These are phyloP conservation scores for Vultur gryphus DNA, from an alignment of 2,797 vertebrate genomes.

Conservation along the genomic window DNA sequence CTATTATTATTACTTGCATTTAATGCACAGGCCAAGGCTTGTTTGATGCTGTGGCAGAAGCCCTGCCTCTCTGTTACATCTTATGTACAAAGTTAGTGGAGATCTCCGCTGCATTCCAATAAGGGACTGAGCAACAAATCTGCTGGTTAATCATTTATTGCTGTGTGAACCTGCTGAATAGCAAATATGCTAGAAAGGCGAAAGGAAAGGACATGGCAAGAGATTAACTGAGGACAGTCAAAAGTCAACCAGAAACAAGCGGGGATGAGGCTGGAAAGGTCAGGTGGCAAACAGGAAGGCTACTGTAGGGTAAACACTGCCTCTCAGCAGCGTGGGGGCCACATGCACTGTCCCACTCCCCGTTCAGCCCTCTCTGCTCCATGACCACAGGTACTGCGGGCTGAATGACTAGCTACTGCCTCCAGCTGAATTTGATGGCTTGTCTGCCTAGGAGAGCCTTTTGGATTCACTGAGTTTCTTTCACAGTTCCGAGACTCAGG, in stretches of 20 bases:
- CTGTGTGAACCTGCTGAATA: constrained; percentile 58
- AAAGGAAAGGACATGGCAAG: constrained; percentile 48
- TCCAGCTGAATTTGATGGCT: background rate
- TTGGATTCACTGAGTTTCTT: background rate
- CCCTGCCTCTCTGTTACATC: background rate
- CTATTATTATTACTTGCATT: background rate
- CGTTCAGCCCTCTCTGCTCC: background rate
- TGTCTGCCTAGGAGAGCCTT: background rate
- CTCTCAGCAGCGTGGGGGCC: background rate
- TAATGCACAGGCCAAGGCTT: background rate
- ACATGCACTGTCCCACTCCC: background rate
- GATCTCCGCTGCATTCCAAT: constrained; percentile 13
- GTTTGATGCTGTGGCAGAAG: background rate
- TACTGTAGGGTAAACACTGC: background rate
- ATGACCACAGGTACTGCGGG: fast-evolving
- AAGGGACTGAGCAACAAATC: constrained; percentile 3
- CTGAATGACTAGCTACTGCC: background rate
- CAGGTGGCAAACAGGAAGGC: constrained; percentile 13
- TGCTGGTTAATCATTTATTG: constrained; percentile 55
- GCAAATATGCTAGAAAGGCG: constrained; percentile 47
- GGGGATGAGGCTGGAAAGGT: background rate
- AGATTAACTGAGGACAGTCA: constrained; percentile 64
- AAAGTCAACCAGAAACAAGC: constrained; percentile 44
- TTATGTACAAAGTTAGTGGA: background rate
- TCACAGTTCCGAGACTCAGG: background rate